These are phyloP conservation scores for Salvelinus fontinalis DNA, from an alignment of 2,113 vertebrate genomes.

Conservation along the genomic window DNA sequence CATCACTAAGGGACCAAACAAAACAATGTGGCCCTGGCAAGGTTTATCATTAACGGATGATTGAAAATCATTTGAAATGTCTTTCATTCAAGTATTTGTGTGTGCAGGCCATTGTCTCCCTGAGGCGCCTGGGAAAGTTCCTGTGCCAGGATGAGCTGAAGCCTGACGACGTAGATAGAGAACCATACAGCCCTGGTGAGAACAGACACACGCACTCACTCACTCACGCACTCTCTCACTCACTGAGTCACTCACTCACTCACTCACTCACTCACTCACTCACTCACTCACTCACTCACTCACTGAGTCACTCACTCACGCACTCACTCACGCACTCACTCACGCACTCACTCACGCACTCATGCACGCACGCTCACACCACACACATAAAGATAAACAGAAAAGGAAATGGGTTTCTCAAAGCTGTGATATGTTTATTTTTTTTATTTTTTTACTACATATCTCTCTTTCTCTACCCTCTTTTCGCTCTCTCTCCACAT, in stretches of 20 bases:
- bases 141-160: constrained; percentile 84
- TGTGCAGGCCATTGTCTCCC: constrained; percentile 85
- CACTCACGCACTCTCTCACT: no score
- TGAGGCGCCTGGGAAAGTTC: constrained; percentile 87
- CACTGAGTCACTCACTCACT: no score
- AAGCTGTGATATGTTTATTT: no score
- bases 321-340: no score
- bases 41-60: not conserved
- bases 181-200: constrained; percentile 53
- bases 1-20: not conserved
- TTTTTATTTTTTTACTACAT: no score
- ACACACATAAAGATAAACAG: not conserved
- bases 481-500: not conserved
- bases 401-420: no score
- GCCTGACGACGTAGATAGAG: constrained; percentile 53
- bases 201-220: not conserved
- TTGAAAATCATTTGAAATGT: not conserved
- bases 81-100: not conserved
- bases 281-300: no score
- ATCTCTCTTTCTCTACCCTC: not conserved
- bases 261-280: no score
- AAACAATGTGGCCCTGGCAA: not conserved
- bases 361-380: not conserved
- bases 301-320: no score
- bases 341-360: no score